Conservation (phyloP, 2,888 invertebrate species). For the Lasioglossum lativentre region DNA sequence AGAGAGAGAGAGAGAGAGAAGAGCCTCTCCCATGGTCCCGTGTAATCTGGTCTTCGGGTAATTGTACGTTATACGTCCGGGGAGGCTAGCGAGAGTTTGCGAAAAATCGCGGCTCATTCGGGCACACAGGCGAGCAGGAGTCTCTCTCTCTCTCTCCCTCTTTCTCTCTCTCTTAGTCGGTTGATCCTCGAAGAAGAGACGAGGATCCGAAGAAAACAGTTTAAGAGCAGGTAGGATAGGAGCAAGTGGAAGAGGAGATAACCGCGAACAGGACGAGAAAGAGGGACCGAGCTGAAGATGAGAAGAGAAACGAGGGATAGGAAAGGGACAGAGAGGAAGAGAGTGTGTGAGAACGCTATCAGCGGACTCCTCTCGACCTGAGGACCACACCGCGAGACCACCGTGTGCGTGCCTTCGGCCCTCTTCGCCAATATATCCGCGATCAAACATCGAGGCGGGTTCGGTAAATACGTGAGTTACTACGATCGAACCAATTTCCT, state of each 20-base stretch:
- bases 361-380: slow-evolving; percentile 75
- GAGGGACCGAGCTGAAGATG: slow-evolving; percentile 6
- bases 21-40: slow-evolving; percentile 77
- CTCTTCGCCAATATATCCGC: slow-evolving; percentile 78
- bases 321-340: slow-evolving; percentile 21
- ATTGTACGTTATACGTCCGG: slow-evolving; percentile 83
- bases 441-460: slow-evolving; percentile 78
- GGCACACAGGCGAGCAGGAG: slow-evolving; percentile 38
- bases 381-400: slow-evolving; percentile 84
- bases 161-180: slow-evolving; percentile 42
- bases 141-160: neutral
- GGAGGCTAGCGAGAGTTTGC: slow-evolving; percentile 73
- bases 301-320: slow-evolving; percentile 23
- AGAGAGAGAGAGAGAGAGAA: slow-evolving; percentile 22
- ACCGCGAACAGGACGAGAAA: neutral
- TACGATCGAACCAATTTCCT: slow-evolving; percentile 69
- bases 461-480: slow-evolving; percentile 74
- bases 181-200: neutral
- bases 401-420: slow-evolving; percentile 80
- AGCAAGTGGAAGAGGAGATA: slow-evolving; percentile 20
- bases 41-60: slow-evolving; percentile 82
- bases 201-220: slow-evolving; percentile 39
- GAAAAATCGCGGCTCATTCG: slow-evolving; percentile 78
- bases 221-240: neutral
- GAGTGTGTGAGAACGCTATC: slow-evolving; percentile 76